Conservation (phyloP, 1,140 invertebrate species). For the Heliothis subflexa region DNA sequence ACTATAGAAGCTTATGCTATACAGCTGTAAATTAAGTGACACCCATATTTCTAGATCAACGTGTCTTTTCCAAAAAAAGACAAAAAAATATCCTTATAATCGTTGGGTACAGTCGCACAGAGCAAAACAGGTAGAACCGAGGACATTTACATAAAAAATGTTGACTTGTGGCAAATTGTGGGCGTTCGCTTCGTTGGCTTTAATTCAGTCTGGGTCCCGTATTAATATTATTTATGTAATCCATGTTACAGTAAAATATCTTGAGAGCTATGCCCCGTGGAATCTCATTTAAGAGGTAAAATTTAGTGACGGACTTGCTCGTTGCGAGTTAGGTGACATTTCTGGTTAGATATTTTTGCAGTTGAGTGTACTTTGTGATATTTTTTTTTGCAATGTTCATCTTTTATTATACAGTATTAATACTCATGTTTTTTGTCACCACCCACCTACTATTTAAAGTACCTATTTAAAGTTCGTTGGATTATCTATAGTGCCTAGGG, state of each 20-base stretch:
- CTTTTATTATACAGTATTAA: not conserved
- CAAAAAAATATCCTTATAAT: conserved; percentile 17
- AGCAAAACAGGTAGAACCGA: conserved; percentile 34
- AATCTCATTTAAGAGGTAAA: conserved; percentile 43
- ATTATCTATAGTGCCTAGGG: too few species aligned
- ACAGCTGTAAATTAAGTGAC: not conserved
- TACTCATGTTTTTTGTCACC: too few species aligned
- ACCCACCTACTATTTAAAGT: too few species aligned
- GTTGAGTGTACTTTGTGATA: not conserved
- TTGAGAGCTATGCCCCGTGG: conserved; percentile 45
- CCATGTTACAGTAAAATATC: conserved; percentile 53
- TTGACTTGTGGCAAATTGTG: conserved; percentile 57
- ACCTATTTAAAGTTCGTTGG: too few species aligned
- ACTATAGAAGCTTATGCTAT: not conserved
- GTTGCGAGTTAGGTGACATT: not conserved
- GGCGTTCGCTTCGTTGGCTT: conserved; percentile 51
- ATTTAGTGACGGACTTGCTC: conserved; percentile 27
- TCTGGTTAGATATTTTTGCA: conserved; percentile 5
- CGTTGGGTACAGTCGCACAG: conserved; percentile 5
- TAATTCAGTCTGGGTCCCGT: conserved; percentile 56
- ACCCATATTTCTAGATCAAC: conserved; percentile 10
- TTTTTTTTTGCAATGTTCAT: not conserved
- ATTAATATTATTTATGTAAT: conserved; percentile 60
- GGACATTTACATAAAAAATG: conserved; percentile 57
- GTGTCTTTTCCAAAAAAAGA: conserved; percentile 4